Evolutionary conservation across 2,888 invertebrate species (phyloP).

Genomic region (Itoplectis maculator): DNA sequence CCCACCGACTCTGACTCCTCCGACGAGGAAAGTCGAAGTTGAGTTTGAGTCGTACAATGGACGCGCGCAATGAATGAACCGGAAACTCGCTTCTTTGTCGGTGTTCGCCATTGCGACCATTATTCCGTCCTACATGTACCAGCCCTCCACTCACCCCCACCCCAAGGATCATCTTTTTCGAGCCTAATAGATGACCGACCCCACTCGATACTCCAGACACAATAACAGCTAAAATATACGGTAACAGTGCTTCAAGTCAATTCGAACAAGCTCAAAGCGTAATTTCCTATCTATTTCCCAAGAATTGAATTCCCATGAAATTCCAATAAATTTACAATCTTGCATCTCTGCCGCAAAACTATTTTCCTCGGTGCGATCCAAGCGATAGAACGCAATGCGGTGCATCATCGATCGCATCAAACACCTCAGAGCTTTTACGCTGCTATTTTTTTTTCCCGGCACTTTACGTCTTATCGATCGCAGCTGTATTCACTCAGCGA

Average conservation of each 20-base stretch:
- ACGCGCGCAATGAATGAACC: conserved; percentile 74
- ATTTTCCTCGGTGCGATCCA: conserved; percentile 5
- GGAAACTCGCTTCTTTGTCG: conserved; percentile 77
- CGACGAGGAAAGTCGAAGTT: conserved; percentile 36
- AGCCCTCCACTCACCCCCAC: conserved; percentile 14
- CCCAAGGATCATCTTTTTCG: conserved; percentile 20
- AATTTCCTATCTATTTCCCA: too few relatives aligned
- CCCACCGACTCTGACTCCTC: conserved; percentile 11
- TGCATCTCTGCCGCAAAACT: background rate
- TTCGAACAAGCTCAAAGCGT: background rate
- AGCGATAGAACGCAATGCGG: background rate
- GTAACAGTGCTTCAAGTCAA: background rate
- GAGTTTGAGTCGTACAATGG: conserved; percentile 70
- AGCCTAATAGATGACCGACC: conserved; percentile 27
- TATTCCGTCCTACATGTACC: conserved; percentile 25
- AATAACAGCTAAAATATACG: conserved; percentile 6
- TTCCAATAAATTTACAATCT: background rate
- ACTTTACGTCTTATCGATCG: conserved; percentile 19
- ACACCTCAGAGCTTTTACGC: background rate
- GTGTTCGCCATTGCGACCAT: conserved; percentile 61
- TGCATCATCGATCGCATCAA: conserved; percentile 21
- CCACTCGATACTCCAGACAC: conserved; percentile 1
- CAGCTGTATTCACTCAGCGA: conserved; percentile 2
- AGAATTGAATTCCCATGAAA: background rate
- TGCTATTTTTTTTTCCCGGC: background rate